These are phyloP conservation scores for Ceyx margarethae DNA, from an alignment of 2,113 vertebrate species.

Conservation along the genomic window DNA sequence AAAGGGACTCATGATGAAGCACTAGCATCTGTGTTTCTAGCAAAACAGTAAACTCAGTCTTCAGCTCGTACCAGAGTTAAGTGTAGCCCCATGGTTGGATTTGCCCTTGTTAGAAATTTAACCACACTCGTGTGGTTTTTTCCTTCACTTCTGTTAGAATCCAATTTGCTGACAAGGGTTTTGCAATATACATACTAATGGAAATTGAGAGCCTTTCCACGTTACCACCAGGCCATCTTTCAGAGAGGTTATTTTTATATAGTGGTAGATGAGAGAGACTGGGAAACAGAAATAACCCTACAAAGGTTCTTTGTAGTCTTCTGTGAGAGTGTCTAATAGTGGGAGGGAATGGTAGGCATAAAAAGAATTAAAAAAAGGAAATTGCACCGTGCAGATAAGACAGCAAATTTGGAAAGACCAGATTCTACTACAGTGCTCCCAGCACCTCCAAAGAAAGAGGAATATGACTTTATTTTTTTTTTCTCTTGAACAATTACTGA, in stretches of 20 bases:
- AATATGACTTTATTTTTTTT: neutral
- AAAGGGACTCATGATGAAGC: neutral
- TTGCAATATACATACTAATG: neutral
- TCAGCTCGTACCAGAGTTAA: neutral
- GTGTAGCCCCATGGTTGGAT: neutral
- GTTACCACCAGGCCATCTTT: neutral
- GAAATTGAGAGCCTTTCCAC: neutral
- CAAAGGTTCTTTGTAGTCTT: neutral
- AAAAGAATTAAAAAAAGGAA: neutral
- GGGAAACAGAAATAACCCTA: neutral
- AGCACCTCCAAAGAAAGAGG: neutral
- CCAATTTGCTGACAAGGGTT: neutral
- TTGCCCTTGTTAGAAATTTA: neutral
- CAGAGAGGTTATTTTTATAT: neutral
- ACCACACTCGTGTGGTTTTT: fast-evolving
- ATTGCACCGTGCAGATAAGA: neutral
- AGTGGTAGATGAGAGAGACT: neutral
- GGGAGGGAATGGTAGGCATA: neutral
- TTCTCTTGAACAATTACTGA: neutral
- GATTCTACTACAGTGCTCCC: neutral
- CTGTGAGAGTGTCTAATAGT: neutral
- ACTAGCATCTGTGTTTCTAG: constrained; percentile 11
- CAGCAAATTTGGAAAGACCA: neutral
- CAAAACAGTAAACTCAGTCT: neutral
- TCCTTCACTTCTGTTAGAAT: neutral